phyloP scores from a whole-genome alignment of 1,140 invertebrate genomes.

The Leptonema lineaticorne region DNA sequence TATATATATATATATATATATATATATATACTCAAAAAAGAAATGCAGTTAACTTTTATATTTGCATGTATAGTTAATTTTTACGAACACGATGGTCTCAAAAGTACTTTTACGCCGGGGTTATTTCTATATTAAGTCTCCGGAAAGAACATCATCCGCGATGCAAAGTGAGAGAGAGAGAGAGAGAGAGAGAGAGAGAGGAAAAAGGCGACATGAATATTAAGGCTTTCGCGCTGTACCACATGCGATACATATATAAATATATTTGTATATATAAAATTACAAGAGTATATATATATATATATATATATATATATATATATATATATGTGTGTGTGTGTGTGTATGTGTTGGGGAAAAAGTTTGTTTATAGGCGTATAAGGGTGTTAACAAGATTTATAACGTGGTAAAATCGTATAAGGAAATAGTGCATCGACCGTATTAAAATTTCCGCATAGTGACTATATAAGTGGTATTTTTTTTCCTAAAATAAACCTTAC shows the following conservation, averaged over 20 bases:
- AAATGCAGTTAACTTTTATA: neutral
- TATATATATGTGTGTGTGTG: neutral
- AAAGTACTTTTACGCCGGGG: too few species aligned
- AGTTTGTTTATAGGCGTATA: neutral
- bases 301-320: neutral
- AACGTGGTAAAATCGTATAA: neutral
- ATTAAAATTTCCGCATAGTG: neutral
- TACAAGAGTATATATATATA: neutral
- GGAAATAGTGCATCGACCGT: neutral
- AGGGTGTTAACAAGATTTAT: neutral
- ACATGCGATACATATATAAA: neutral
- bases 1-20: neutral
- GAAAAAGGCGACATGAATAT: neutral
- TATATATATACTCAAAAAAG: neutral
- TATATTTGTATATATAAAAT: neutral
- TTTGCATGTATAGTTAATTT: neutral
- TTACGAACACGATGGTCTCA: too few species aligned
- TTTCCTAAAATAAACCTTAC: too few species aligned
- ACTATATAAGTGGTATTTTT: too few species aligned
- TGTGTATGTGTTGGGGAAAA: neutral
- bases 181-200: too few species aligned
- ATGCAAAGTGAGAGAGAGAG: too few species aligned
- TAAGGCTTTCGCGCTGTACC: neutral
- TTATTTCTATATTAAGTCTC: too few species aligned
- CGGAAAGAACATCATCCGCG: too few species aligned